phyloP scores from a whole-genome alignment of 2,797 vertebrate species.

The Lagocephalus sceleratus region DNA sequence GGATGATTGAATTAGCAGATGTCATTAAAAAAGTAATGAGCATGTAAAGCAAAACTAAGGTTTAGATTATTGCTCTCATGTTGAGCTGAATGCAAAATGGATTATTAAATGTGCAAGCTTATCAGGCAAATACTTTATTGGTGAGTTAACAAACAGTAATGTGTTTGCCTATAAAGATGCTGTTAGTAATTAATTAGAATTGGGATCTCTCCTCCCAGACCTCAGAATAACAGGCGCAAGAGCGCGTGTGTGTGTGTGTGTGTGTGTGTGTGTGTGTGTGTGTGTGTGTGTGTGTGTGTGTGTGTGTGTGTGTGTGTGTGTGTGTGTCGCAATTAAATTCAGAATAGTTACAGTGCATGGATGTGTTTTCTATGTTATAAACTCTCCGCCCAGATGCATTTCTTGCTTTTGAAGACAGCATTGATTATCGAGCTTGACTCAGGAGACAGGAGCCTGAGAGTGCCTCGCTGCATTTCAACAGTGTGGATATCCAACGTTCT shows the following conservation, averaged over 20 bases:
- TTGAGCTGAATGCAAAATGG: slow-evolving; percentile 61
- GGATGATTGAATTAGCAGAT: slow-evolving; percentile 73
- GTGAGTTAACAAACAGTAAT: slow-evolving; percentile 54
- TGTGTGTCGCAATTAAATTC: slow-evolving; percentile 26
- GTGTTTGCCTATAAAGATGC: slow-evolving; percentile 43
- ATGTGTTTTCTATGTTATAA: slow-evolving; percentile 7
- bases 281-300: slow-evolving; percentile 3
- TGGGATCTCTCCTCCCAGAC: slow-evolving; percentile 15
- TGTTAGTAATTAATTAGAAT: slow-evolving; percentile 57
- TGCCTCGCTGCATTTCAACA: background rate
- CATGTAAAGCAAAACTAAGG: slow-evolving; percentile 67
- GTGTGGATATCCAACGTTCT: background rate
- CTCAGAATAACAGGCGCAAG: slow-evolving; percentile 4
- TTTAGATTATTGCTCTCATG: slow-evolving; percentile 68
- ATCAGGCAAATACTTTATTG: slow-evolving; percentile 57
- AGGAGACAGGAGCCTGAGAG: background rate
- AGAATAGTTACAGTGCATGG: slow-evolving; percentile 1
- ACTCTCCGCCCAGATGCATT: slow-evolving; percentile 11
- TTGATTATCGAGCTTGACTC: slow-evolving; percentile 19
- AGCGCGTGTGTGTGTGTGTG: no score
- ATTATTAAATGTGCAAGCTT: slow-evolving; percentile 66
- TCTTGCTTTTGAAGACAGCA: slow-evolving; percentile 3
- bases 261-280: background rate
- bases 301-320: background rate
- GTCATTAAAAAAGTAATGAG: slow-evolving; percentile 76